Conservation (phyloP, 1,140 invertebrate genomes). For the Nautilus pompilius region DNA sequence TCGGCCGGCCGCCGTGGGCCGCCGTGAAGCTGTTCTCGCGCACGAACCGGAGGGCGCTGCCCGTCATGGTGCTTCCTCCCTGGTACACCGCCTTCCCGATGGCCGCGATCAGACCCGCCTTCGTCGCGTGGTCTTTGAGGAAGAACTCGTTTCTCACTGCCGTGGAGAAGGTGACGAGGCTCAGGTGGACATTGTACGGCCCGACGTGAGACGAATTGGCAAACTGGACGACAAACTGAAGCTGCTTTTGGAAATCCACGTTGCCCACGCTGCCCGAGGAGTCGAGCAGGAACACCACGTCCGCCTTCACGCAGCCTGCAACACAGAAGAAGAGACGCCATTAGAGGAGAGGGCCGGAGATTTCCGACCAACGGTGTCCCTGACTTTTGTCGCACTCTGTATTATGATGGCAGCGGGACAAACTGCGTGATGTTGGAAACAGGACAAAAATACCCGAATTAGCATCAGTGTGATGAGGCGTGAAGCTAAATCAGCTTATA, state of each 20-base stretch:
- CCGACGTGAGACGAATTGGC: constrained; percentile 4
- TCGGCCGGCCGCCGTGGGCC: constrained; percentile 8
- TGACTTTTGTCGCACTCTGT: no score
- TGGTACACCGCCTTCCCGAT: constrained; percentile 6
- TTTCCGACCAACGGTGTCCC: no score
- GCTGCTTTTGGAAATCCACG: constrained; percentile 7
- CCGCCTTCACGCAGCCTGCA: background rate
- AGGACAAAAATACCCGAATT: no score
- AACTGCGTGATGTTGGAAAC: no score
- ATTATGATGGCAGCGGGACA: no score
- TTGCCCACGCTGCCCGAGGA: constrained; percentile 9
- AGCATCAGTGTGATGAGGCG: no score
- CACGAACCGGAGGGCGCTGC: constrained; percentile 12
- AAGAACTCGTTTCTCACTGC: background rate
- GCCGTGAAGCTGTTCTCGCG: constrained; percentile 11
- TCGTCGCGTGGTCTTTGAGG: constrained; percentile 3
- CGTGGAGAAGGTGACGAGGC: constrained; percentile 6
- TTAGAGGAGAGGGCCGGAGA: no score
- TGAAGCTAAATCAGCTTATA: no score
- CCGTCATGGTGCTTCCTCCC: constrained; percentile 14
- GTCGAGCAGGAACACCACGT: constrained; percentile 11
- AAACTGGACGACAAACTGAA: constrained; percentile 8
- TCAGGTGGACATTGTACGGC: constrained; percentile 3
- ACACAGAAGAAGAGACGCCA: background rate
- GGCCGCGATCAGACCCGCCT: background rate